Base-by-base conservation (phyloP, 2,797 vertebrate genomes). In the Coilia nasus region DNA sequence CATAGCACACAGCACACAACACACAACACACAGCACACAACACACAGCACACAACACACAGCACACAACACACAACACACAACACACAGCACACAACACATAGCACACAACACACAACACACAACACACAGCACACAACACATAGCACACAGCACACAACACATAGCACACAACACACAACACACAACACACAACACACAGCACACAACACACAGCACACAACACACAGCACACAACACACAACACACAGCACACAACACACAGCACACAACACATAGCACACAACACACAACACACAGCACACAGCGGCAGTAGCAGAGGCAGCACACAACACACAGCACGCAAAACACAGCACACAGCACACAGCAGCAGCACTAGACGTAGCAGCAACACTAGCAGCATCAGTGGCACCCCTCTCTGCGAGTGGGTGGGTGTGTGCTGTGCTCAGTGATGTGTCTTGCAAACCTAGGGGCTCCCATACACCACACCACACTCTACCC, bases 171-270 rank as follows among this genome's bases (percentile, higher is more conserved):
- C n/a, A n/a, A n/a, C n/a, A 5, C 35, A 78, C 71, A 78, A 4
- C 28, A 54, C 12, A 14, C 12, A 41, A 6, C 50, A 54, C 50
- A 54, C 50, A 54, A 5, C 35, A 41, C 35, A 78, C 71, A 78
- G 15, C 28, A 54, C 12, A 14, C 12, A 41, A 6, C 50, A 54
- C 50, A 54, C 50, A 54, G 35, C 35, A 41, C n/a, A n/a, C n/a
- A 3, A 47, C 46, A 47, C 46, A 31, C 25, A 31, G n/a, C 64
- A 31, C 62, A 25, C 62, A 25, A 4, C 60, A 64, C 60, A 82
- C 81, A 57, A 60, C 82, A 60, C 81, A 57, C 81, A 60, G n/a
- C 81, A 67, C 23, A 67, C 62, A 67, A 31, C 64, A 67, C 64
- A 25, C 60, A 64, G n/a, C 23, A 25, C 59, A 35, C 25, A 5